Base-by-base conservation (phyloP, 2,888 invertebrate genomes). In the Gymnocheta viridis region DNA sequence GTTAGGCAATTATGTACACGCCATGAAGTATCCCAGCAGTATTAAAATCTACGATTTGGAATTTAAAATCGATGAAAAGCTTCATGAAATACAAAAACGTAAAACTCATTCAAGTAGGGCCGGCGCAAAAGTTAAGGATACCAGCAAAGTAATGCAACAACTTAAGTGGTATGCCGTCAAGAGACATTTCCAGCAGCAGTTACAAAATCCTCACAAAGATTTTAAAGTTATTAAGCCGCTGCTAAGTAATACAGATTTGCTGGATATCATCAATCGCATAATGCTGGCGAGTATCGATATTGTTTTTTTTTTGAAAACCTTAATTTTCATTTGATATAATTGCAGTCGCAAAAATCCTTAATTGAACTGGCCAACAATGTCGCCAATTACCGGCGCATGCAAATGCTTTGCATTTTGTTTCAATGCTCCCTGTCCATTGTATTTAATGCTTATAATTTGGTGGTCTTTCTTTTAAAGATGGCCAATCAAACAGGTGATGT, bases 381-480 rank as follows among this genome's bases (percentile, higher is more conserved):
- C 2, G 62, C 22, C 44, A 27, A 66, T 6, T 47, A 69, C 29
- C 60, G 80, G 4, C 85, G 85, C 32, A 6, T 84, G 10, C 83
- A 76, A 35, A 56, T 86, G 67, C 27, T 64, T 14, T 78, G 64
- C 19, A 85, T 86, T 62, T 78, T 85, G 49, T 82, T 84, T 51
- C 83, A 85, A 17, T 66, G 74, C 24, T 74, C 49, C 4, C n/a
- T 85, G 9, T 17, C 83, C 3, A 86, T 86, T 56, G 35, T 86
- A 7, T 85, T 86, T 17, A 86, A 86, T 69, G 32, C 85, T n/a
- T 86, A 86, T 22, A 86, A 85, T 74, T 73, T 86, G 78, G 85
- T 84, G 1, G 82, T 84, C 29, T 86, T 80, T 60, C 60, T 85
- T 24, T 44, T 86, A 24, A 73, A 70, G 49, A 54, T 84, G 19